Percentiles rank a stretch among this genome's conserved stretches.
Conservation (phyloP, 2,888 invertebrate species). For the Caenorhabditis plicata region DNA sequence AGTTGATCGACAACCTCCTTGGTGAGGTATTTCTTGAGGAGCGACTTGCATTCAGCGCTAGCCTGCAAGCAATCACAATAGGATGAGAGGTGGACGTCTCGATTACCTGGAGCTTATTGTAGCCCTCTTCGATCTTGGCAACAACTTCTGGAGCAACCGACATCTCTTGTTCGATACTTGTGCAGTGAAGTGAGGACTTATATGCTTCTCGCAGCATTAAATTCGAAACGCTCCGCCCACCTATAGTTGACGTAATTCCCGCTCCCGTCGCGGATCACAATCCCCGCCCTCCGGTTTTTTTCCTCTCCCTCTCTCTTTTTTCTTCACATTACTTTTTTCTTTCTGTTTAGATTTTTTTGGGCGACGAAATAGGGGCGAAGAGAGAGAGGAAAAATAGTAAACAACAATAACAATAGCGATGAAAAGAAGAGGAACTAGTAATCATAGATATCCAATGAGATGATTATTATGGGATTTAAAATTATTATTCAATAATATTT, state of each 20-base stretch:
- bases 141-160: constrained; percentile 39
- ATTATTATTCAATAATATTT: too few relatives aligned
- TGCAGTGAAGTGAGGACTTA: constrained; percentile 36
- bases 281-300: not conserved
- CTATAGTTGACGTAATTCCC: too few relatives aligned
- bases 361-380: too few relatives aligned
- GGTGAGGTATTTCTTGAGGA: constrained; percentile 92
- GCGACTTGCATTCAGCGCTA: constrained; percentile 81
- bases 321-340: too few relatives aligned
- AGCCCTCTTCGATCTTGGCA: constrained; percentile 60
- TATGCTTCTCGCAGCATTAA: constrained; percentile 41
- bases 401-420: too few relatives aligned
- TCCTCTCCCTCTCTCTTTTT: too few relatives aligned
- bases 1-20: constrained; percentile 81
- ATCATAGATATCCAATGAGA: too few relatives aligned
- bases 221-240: constrained; percentile 9
- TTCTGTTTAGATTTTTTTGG: too few relatives aligned
- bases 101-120: constrained; percentile 59
- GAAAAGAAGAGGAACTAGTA: too few relatives aligned
- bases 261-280: not conserved
- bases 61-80: constrained; percentile 40
- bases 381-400: too few relatives aligned
- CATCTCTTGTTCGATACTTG: constrained; percentile 33
- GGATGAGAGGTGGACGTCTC: not conserved
- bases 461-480: too few relatives aligned